phyloP scores from a whole-genome alignment of 2,113 vertebrate genomes.

The Hydrochoerus hydrochaeris region DNA sequence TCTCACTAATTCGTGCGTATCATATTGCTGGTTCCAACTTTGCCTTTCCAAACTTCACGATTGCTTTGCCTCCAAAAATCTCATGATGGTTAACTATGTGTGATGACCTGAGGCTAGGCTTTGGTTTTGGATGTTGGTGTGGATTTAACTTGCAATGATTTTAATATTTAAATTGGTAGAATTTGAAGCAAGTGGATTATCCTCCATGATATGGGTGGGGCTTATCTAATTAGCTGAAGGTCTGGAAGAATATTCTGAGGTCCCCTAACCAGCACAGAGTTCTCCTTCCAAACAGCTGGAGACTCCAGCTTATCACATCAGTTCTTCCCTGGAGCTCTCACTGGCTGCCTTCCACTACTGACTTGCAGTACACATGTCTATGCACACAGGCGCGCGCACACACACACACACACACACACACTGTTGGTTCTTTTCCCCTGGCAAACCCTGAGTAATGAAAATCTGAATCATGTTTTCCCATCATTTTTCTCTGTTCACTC shows the following conservation, averaged over 20 bases:
- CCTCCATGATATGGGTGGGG: background rate
- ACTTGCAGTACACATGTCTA: background rate
- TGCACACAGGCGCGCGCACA: background rate
- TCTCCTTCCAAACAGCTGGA: background rate
- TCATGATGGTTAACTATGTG: background rate
- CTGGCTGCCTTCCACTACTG: background rate
- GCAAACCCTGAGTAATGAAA: background rate
- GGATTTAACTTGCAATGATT: background rate
- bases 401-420: background rate
- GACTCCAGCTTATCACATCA: background rate
- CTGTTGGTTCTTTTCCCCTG: background rate
- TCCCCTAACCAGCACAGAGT: background rate
- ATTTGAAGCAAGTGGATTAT: background rate
- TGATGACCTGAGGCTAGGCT: background rate
- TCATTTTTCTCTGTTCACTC: background rate
- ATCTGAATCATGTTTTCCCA: background rate
- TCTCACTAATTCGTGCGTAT: too few relatives aligned
- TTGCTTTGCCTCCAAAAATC: background rate
- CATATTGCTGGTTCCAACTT: background rate
- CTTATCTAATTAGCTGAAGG: background rate
- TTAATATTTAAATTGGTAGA: background rate
- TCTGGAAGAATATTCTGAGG: background rate
- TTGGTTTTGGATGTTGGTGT: background rate
- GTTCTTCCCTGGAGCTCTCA: background rate
- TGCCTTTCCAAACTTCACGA: background rate